These are phyloP conservation scores for Diglossa cyanea DNA, from an alignment of 2,797 vertebrate species.

Conservation along the genomic window DNA sequence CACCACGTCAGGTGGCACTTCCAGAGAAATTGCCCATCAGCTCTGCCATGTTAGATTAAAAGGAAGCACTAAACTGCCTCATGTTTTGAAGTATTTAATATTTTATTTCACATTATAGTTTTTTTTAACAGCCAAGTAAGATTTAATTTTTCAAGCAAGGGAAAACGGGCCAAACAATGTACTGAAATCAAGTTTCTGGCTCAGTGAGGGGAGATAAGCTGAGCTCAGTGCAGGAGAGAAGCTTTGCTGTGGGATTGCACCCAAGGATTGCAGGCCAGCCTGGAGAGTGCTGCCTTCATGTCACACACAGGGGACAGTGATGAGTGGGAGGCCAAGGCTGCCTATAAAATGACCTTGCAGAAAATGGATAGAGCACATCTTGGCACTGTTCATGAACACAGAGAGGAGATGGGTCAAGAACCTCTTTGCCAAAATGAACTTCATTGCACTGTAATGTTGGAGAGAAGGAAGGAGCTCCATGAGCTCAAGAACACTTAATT, in stretches of 20 bases:
- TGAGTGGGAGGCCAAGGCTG: not conserved
- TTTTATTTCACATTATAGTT: not conserved
- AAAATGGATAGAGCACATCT: not conserved
- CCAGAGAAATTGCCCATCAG: not conserved
- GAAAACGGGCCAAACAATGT: not conserved
- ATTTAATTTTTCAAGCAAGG: not conserved
- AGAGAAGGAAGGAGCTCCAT: not conserved
- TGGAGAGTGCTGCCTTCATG: fast-evolving
- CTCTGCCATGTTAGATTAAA: not conserved
- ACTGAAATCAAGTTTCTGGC: not conserved
- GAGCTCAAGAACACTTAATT: not conserved
- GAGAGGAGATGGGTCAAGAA: not conserved
- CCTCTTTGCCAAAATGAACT: not conserved
- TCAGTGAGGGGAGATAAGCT: not conserved
- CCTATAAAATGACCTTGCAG: not conserved
- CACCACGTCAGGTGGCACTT: not conserved
- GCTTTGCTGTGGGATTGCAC: not conserved
- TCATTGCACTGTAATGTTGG: not conserved
- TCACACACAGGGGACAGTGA: not conserved
- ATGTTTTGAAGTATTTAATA: not conserved
- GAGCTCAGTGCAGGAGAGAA: not conserved
- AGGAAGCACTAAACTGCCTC: not conserved
- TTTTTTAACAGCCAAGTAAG: not conserved
- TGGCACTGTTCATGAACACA: not conserved
- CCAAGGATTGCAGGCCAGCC: not conserved